Conservation (phyloP, 2,888 invertebrate genomes). For the Spodoptera littoralis region DNA sequence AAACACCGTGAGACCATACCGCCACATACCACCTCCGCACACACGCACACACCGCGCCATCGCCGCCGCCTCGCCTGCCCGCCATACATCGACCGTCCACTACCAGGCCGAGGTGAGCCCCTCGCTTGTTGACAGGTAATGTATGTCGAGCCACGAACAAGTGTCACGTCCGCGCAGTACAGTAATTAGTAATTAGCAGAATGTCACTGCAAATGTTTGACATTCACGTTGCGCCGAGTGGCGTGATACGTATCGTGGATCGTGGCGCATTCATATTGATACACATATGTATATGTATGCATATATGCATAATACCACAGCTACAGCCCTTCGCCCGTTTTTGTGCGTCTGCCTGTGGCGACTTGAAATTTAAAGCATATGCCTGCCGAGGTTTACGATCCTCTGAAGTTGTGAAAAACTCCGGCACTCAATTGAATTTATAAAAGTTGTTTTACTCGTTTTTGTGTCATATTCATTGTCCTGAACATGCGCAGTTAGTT, state of each 20-base stretch:
- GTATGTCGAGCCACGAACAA: slow-evolving; percentile 4
- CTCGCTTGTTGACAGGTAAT: slow-evolving; percentile 23
- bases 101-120: not conserved
- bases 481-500: too few species aligned
- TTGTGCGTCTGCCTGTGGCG: too few species aligned
- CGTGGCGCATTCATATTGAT: slow-evolving; percentile 70
- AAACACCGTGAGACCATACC: slow-evolving; percentile 67
- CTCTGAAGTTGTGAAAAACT: too few species aligned
- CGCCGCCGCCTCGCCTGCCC: slow-evolving; percentile 1
- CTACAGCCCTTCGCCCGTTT: too few species aligned
- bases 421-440: too few species aligned
- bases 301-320: too few species aligned
- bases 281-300: slow-evolving; percentile 56
- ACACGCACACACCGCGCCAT: slow-evolving; percentile 10
- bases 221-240: slow-evolving; percentile 63
- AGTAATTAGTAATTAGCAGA: slow-evolving; percentile 68
- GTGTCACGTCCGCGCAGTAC: slow-evolving; percentile 6
- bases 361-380: too few species aligned
- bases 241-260: slow-evolving; percentile 72
- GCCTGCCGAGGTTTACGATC: too few species aligned
- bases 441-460: too few species aligned
- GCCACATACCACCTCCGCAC: slow-evolving; percentile 51
- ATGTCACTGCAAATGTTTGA: slow-evolving; percentile 73
- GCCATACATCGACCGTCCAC: slow-evolving; percentile 14
- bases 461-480: too few species aligned